These are phyloP conservation scores for Pelobates cultripes DNA, from an alignment of 2,797 vertebrate species.

Conservation along the genomic window DNA sequence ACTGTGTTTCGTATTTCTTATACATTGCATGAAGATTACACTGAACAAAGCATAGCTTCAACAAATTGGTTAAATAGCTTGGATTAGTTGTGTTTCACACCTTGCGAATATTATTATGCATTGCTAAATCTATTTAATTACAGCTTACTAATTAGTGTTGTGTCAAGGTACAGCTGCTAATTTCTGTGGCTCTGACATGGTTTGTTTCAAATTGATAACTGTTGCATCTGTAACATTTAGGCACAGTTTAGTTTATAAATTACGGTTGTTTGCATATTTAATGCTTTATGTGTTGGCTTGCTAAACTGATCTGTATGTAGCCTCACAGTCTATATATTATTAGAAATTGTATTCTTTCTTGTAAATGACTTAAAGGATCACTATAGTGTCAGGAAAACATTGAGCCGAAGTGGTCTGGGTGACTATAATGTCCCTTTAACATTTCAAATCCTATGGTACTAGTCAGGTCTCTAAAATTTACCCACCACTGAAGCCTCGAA, in stretches of 20 bases:
- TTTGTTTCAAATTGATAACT: conserved; percentile 66
- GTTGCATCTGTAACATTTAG: conserved; percentile 62
- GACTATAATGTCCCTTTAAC: too few species aligned
- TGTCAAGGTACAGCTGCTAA: conserved; percentile 65
- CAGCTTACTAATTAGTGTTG: conserved; percentile 68
- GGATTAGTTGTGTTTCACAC: conserved; percentile 67
- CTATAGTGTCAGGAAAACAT: too few species aligned
- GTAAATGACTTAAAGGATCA: too few species aligned
- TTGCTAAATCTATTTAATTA: conserved; percentile 69
- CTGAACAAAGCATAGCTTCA: conserved; percentile 59
- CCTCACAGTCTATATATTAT: too few species aligned
- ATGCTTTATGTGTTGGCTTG: neutral
- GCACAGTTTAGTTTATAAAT: conserved; percentile 58
- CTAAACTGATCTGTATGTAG: neutral
- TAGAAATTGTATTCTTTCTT: too few species aligned
- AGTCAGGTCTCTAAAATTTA: too few species aligned
- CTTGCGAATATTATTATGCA: conserved; percentile 66
- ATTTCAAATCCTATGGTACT: too few species aligned
- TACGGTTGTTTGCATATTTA: conserved; percentile 59
- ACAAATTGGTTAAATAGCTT: conserved; percentile 65
- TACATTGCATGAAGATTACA: conserved; percentile 56
- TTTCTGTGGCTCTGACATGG: conserved; percentile 61
- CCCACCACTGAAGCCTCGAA: too few species aligned
- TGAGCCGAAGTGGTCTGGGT: too few species aligned
- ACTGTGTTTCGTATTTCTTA: neutral